Evolutionary conservation across 1,140 invertebrate species (phyloP).

Genomic region (Himalopsyche phryganea): DNA sequence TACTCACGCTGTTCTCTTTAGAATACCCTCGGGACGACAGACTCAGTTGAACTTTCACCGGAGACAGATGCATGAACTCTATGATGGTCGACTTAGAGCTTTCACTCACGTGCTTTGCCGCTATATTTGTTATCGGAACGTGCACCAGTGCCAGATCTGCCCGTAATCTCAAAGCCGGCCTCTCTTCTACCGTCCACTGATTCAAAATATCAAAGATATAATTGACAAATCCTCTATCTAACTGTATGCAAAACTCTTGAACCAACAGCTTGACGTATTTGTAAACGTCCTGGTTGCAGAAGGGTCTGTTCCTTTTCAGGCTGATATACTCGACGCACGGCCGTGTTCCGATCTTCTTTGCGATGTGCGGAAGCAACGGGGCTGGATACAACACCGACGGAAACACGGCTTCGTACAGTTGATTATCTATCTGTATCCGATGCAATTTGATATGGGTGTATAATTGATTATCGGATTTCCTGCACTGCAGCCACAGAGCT

Average conservation of each 20-base stretch:
- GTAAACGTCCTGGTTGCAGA: constrained; percentile 58
- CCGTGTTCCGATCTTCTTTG: constrained; percentile 49
- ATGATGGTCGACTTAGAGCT: constrained; percentile 49
- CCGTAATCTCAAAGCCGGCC: constrained; percentile 52
- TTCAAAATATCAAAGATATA: constrained; percentile 60
- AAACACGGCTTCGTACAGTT: constrained; percentile 71
- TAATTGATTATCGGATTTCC: constrained; percentile 65
- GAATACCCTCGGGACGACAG: constrained; percentile 62
- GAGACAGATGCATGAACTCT: constrained; percentile 68
- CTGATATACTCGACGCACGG: constrained; percentile 67
- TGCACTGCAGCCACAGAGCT: constrained; percentile 70
- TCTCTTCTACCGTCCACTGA: constrained; percentile 53
- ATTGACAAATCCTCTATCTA: constrained; percentile 71
- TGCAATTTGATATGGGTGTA: constrained; percentile 70
- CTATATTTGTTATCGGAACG: constrained; percentile 52
- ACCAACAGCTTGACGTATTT: constrained; percentile 69
- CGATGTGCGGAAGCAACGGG: constrained; percentile 38
- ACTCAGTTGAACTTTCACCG: constrained; percentile 64
- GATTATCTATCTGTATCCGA: constrained; percentile 72
- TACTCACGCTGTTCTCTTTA: constrained; percentile 40
- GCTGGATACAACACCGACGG: constrained; percentile 70
- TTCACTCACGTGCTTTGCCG: constrained; percentile 42
- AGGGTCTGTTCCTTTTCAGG: constrained; percentile 57
- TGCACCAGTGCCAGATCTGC: constrained; percentile 59
- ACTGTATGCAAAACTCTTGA: constrained; percentile 69